Percentiles rank a stretch among this genome's conserved stretches.
phyloP scores from a whole-genome alignment of 1,140 invertebrate species.

The Atopsyche davidsoni region DNA sequence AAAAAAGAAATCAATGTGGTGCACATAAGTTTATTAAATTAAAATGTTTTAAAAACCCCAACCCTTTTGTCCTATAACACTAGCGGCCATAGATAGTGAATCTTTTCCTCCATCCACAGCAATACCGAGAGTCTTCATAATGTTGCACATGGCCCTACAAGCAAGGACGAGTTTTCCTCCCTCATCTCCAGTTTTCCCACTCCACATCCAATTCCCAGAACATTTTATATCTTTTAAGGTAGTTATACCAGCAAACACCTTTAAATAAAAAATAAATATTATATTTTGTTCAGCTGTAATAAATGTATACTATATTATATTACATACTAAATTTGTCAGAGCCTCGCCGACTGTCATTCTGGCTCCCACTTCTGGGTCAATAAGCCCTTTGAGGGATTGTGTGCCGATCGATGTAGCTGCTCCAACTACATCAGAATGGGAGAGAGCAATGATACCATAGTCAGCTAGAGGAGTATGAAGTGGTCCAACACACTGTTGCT shows the following conservation, averaged over 20 bases:
- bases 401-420: constrained; percentile 93
- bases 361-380: constrained; percentile 76
- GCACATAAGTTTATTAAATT: too few relatives aligned
- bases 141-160: constrained; percentile 78
- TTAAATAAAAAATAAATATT: constrained; percentile 5
- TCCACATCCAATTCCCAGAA: constrained; percentile 99
- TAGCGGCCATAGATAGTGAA: constrained; percentile 94
- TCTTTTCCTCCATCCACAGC: constrained; percentile 98
- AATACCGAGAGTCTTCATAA: constrained; percentile 83
- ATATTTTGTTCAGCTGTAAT: not conserved
- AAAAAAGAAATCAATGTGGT: too few relatives aligned
- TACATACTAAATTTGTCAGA: constrained; percentile 76
- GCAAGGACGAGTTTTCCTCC: constrained; percentile 82
- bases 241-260: constrained; percentile 81
- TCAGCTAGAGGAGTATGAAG: constrained; percentile 93
- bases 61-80: constrained; percentile 56
- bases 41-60: constrained; percentile 4
- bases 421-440: constrained; percentile 65
- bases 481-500: constrained; percentile 96
- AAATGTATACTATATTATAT: not conserved
- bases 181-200: constrained; percentile 88
- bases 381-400: constrained; percentile 89
- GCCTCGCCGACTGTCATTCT: constrained; percentile 92
- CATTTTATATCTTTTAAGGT: constrained; percentile 88
- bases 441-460: constrained; percentile 87